phyloP scores from a whole-genome alignment of 2,113 vertebrate genomes.

The Cnemophilus loriae region DNA sequence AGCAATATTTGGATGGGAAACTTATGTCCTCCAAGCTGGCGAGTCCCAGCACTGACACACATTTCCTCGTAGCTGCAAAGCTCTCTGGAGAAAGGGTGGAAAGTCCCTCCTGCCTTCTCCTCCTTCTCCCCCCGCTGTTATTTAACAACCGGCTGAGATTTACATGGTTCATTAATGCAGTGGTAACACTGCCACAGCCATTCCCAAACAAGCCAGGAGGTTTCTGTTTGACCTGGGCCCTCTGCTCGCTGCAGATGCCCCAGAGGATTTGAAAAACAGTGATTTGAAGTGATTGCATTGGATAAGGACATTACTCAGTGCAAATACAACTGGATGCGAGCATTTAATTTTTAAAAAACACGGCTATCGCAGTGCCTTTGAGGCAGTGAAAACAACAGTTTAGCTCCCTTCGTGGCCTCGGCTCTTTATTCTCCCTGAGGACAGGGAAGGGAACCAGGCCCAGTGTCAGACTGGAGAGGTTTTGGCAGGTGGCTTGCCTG shows the following conservation, averaged over 20 bases:
- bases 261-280: neutral
- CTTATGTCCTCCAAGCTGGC: constrained; percentile 43
- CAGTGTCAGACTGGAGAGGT: neutral
- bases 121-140: neutral
- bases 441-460: neutral
- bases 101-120: neutral
- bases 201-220: neutral
- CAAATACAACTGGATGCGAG: constrained; percentile 24
- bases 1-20: constrained; percentile 30
- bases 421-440: neutral
- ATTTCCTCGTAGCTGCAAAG: neutral
- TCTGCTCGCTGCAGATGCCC: neutral
- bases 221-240: neutral
- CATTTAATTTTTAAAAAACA: constrained; percentile 25
- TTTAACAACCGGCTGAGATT: neutral
- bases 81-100: neutral
- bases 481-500: neutral
- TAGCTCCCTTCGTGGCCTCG: neutral
- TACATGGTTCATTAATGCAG: neutral
- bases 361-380: neutral
- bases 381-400: neutral
- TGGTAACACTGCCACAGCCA: neutral
- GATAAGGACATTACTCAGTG: neutral
- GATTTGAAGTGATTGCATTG: constrained; percentile 40
- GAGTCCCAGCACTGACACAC: neutral